Evolutionary conservation across 2,888 invertebrate genomes (phyloP).

Genomic region (Aphodius granarius): DNA sequence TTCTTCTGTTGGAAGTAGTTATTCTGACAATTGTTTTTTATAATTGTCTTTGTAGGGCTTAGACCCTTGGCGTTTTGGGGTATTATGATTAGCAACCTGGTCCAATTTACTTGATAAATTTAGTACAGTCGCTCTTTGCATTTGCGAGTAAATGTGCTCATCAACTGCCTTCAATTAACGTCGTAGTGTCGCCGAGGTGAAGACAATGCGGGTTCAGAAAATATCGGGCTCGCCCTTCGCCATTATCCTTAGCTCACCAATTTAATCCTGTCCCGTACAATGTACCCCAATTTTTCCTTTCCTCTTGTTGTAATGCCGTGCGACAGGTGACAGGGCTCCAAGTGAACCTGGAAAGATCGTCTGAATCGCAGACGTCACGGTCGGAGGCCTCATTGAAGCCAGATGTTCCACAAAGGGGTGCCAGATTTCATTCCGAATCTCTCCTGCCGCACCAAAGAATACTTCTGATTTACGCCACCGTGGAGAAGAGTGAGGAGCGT

Average conservation of each 20-base stretch:
- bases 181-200: neutral
- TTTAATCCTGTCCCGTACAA: neutral
- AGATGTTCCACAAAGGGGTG: neutral
- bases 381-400: neutral
- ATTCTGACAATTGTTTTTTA: neutral
- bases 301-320: neutral
- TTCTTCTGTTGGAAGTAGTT: too few relatives aligned
- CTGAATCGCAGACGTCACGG: neutral
- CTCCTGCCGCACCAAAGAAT: neutral
- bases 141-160: conserved; percentile 10
- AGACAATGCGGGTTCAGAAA: conserved; percentile 9
- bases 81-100: neutral
- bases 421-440: neutral
- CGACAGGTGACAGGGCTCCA: neutral
- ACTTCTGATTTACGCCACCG: neutral
- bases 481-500: too few relatives aligned
- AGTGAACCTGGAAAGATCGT: neutral
- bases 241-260: neutral
- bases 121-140: conserved; percentile 9
- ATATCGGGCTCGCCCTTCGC: neutral
- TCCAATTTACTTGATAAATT: conserved; percentile 1
- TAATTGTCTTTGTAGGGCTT: neutral
- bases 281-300: neutral
- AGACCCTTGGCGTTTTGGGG: neutral
- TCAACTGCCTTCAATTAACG: conserved; percentile 5